These are phyloP conservation scores for Brevimyrus niger DNA, from an alignment of 2,113 vertebrate genomes.

Conservation along the genomic window DNA sequence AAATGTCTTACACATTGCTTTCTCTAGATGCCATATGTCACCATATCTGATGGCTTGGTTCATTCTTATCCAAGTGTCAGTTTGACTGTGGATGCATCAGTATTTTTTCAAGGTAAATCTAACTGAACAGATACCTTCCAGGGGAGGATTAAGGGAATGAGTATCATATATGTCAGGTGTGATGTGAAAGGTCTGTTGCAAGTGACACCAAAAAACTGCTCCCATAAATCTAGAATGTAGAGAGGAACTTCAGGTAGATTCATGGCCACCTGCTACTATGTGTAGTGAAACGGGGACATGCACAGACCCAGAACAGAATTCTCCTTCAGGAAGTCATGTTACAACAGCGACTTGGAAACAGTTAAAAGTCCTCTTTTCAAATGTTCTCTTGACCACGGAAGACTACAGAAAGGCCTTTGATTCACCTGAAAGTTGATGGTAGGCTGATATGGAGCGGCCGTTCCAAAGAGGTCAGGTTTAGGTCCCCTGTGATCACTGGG, in stretches of 20 bases:
- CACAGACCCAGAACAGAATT: neutral
- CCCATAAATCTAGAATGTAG: neutral
- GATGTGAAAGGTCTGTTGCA: neutral
- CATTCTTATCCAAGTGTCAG: neutral
- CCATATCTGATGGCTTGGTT: neutral
- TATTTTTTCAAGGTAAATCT: neutral
- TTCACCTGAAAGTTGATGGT: neutral
- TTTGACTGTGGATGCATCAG: neutral
- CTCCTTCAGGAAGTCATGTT: neutral
- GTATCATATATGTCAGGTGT: neutral
- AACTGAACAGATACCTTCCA: neutral
- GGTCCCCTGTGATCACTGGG: neutral
- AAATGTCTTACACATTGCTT: neutral
- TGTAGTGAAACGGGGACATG: neutral
- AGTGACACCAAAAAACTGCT: neutral
- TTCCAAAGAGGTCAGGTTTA: neutral
- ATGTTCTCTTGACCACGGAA: neutral
- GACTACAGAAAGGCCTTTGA: neutral
- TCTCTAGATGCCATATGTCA: neutral
- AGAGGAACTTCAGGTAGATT: neutral
- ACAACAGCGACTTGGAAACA: neutral
- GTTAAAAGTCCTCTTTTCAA: neutral
- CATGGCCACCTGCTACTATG: neutral
- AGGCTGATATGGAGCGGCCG: neutral
- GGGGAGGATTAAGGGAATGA: neutral